Evolutionary conservation across 2,888 invertebrate genomes (phyloP), one percentile per base, ranked within the genome.

Genomic region (Heliconius ismenius): DNA sequence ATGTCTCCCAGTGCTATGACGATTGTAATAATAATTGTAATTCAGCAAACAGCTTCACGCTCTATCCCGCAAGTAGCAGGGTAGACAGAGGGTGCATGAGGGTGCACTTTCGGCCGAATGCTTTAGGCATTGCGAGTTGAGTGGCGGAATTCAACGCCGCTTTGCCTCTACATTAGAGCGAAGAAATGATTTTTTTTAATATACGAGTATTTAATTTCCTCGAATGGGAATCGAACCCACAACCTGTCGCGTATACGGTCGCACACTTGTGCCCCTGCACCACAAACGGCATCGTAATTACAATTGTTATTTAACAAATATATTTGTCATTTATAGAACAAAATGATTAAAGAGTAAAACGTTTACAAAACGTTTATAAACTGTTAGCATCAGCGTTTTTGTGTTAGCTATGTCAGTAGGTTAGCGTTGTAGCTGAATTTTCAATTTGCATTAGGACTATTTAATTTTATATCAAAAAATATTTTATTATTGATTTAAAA

Each of bases 351-450:
- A n/a, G 4, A 36, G 11, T n/a, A 11, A 65, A 65, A 36, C 36
- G 65, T 65, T 65, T 39, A 39, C 36, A 65, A 65, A 39, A 65
- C 39, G 65, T 39, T 65, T 65, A 39, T 15, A 39, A 39, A 9
- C 73, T 67, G 63, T 63, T 54, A n/a, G n/a, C 11, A 26, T 75
- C 72, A 68, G 77, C 75, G 18, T 54, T 77, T 74, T 72, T 75
- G 72, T 54, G 65, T 62, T 75, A 28, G 72, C 75, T 75, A 76
- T 76, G 78, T 75, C 73, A 78, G 76, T 78, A 49, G 78, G 75
- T 78, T 78, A 73, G 54, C 11, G 24, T 32, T 58, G 67, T 11
- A 60, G 78, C 15, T 63, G 43, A 63, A 32, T 73, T 73, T 9
- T 1, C 32, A 32, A 32, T 32, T 32, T 54, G 64, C 63, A 73